Base-by-base conservation (phyloP, 2,797 vertebrate genomes). In the Protosalanx chinensis region DNA sequence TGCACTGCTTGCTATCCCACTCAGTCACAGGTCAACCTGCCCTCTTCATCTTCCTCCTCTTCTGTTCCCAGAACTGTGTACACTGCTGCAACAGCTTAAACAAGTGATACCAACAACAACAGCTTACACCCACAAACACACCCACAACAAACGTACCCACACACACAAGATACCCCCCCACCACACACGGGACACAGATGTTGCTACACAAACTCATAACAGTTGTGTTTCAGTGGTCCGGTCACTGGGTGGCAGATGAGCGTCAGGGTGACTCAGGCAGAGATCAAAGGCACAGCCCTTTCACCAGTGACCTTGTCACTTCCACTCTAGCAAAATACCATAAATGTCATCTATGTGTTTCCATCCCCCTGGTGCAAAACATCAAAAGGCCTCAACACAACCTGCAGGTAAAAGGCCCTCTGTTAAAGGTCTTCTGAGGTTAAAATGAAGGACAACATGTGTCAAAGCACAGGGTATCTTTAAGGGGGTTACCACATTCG, bases 1-100 rank as follows among this genome's bases (percentile, higher is more conserved):
- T 20, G 15, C 57, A 74, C 69, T 80, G 79, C 51, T 76, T 73
- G 65, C 65, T 73, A 64, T 61, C 49, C 32, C 60, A 6, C 67
- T 59, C 3, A 41, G 76, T 72, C 76, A 72, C 75, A 60, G 49
- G 1, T 41, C 37, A 41, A 41, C 37, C 37, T 41, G 58, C 66
- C 70, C 29, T 57, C 35, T 74, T 56, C 61, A 20, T 57, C 76
- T 64, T 67, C 13, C 32, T 66, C 27, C 46, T 35, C 41, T 29
- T 72, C 72, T 32, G 4, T 68, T 30, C 59, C 67, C 46, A 67
- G 29, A 15, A 60, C 46, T 46, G n/a, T 37, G 41, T 30, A 6
- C 61, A 67, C 16, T 67, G 62, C 53, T 58, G 73, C 5, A 4
- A 53, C 18, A 23, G 46, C 66, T 51, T 62, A 64, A n/a, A n/a